Evolutionary conservation across 2,797 vertebrate species (phyloP), one percentile per base, ranked within the genome.

Genomic region (Lerista edwardsae): DNA sequence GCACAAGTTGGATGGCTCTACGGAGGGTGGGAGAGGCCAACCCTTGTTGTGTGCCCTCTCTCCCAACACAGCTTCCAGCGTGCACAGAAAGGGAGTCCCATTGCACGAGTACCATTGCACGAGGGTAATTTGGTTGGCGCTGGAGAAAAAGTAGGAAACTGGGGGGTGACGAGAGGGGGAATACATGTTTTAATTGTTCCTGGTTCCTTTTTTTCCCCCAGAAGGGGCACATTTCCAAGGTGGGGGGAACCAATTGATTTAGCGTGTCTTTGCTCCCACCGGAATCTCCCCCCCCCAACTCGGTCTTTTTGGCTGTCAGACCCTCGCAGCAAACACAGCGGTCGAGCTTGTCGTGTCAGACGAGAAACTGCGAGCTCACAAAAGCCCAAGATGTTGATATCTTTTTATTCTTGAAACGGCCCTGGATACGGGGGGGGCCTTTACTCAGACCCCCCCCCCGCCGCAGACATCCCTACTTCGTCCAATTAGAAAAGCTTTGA

Each of bases 261-360:
- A 76, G 19, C 65, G 11, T 75, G 88, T n/a, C 51, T 36, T 75
- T 69, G 41, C 27, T 19, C n/a, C 39, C 64, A n/a, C 14, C 23
- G 6, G 29, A 2, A 14, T 76, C 87, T 87, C 79, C 79, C 86
- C 91, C 92, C 90, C 93, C 81, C 86, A 91, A 91, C 90, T 92
- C 86, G 86, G 89, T 90, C 74, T 88, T 91, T 79, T 88, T 86
- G n/a, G 86, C 89, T 93, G 90, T 94, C 93, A 88, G 90, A 91
- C 91, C 85, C 78, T 80, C 31, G 87, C 91, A 91, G 93, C 90
- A 90, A 64, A 5, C 95, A 8, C 95, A 96, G 95, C 94, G 83
- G 95, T 95, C 74, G 10, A 79, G 79, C 95, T 90, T 96, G 95
- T 96, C 87, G 89, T 93, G 92, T 95, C 95, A 95, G 94, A 90